A percentile compares a stretch with the other conserved stretches of the same genome.
These are phyloP conservation scores for Alca torda DNA, from an alignment of 2,797 vertebrate genomes.

Conservation along the genomic window DNA sequence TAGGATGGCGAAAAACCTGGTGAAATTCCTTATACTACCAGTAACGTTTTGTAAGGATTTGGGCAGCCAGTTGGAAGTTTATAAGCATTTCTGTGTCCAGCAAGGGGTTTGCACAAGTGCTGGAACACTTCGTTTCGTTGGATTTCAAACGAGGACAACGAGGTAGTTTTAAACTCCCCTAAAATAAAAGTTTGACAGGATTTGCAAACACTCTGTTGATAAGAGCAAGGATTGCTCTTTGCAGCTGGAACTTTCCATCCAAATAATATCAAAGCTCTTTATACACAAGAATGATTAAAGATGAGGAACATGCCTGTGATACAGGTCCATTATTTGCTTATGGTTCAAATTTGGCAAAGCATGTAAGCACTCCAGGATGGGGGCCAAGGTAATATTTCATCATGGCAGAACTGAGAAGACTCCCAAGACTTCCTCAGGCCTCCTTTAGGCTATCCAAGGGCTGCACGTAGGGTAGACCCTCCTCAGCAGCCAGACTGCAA, in stretches of 20 bases:
- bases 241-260: conserved; percentile 11
- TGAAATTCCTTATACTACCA: background rate
- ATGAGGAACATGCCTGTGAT: background rate
- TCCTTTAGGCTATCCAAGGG: background rate
- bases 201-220: background rate
- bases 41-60: background rate
- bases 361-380: background rate
- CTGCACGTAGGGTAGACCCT: background rate
- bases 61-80: background rate
- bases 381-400: background rate
- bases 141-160: background rate
- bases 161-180: background rate
- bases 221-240: background rate
- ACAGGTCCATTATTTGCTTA: background rate
- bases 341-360: background rate
- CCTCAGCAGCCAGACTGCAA: background rate
- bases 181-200: background rate
- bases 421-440: background rate
- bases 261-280: background rate
- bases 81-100: background rate
- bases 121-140: background rate
- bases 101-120: background rate
- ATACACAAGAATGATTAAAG: conserved; percentile 1
- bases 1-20: background rate
- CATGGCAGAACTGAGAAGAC: background rate